Evolutionary conservation across 2,888 invertebrate genomes (phyloP), one percentile per base, ranked within the genome.

Genomic region (Hyposoter didymator): DNA sequence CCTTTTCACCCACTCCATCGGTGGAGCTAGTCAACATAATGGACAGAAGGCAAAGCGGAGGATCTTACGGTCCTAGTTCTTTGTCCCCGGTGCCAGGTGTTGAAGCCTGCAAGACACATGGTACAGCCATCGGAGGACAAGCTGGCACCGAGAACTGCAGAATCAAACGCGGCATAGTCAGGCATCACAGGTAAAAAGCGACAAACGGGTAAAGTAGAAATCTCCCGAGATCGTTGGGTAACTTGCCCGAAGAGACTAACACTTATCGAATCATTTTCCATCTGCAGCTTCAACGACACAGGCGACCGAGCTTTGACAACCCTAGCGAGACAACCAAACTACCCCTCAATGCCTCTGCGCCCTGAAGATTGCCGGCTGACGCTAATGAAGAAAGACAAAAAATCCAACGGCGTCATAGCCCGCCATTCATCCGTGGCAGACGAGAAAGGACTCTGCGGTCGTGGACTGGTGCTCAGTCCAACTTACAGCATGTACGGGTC

Each of bases 1-100:
- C 93, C 28, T 94, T 94, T 84, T 94, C 94, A 17, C 93, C 94
- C 43, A 94, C 94, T n/a, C 93, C 94, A 45, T 94, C 94, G 52
- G 94, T 93, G 14, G 94, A 94, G 84, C 82, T 94, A 69, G 93
- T 94, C 4, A 92, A 93, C 70, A 93, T 93, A 32, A 86, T 94
- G 82, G 94, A 93, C 67, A 91, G 93, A 73, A 90, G 93, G 81
- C 94, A 93, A 59, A 93, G 94, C 70, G 91, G 92, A 66, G 91
- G 93, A 17, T 93, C 93, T 0, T 93, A 90, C 66, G 93, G 93
- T 1, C 94, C 94, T 5, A 92, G 91, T 22, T 94, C 94, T 10
- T 82, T 94, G 39, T 94, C 93, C 4, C 94, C 94, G 5, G 93
- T 94, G 4, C 94, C 94, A 3, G 93, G 93, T 0, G 88, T 94